Conservation (phyloP, 2,113 vertebrate genomes). For the Coturnix japonica region DNA sequence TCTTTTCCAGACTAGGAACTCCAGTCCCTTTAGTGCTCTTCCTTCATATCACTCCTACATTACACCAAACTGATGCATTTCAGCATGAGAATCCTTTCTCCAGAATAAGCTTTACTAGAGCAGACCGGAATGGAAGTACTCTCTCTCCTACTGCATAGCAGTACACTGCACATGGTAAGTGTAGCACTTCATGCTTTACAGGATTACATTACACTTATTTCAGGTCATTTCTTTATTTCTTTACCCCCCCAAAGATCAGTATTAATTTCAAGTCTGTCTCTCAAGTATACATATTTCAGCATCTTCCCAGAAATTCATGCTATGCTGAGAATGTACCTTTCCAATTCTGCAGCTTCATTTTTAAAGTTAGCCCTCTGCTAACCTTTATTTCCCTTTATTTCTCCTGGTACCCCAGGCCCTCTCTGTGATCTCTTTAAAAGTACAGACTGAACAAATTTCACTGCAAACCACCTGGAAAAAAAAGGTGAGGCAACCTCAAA, state of each 20-base stretch:
- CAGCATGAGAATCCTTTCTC: neutral
- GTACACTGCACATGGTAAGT: neutral
- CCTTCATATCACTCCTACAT: neutral
- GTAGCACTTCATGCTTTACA: neutral
- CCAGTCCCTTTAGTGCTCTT: rapidly evolving
- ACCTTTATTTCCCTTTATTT: neutral
- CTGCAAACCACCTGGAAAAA: neutral
- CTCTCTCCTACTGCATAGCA: neutral
- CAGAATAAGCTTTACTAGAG: neutral
- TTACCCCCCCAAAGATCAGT: neutral
- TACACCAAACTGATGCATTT: neutral
- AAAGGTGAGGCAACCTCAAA: neutral
- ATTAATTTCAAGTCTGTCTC: neutral
- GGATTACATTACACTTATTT: neutral
- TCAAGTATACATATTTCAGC: neutral
- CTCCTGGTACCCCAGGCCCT: neutral
- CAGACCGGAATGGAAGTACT: neutral
- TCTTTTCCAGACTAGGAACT: neutral
- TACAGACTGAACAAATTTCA: neutral
- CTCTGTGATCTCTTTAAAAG: neutral
- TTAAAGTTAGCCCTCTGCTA: neutral
- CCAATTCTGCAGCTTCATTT: neutral
- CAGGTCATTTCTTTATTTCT: neutral
- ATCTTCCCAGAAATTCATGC: neutral
- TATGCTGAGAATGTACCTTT: neutral